These are phyloP conservation scores for Lordiphosa mommai DNA, from an alignment of 1,140 invertebrate species.

Conservation along the genomic window DNA sequence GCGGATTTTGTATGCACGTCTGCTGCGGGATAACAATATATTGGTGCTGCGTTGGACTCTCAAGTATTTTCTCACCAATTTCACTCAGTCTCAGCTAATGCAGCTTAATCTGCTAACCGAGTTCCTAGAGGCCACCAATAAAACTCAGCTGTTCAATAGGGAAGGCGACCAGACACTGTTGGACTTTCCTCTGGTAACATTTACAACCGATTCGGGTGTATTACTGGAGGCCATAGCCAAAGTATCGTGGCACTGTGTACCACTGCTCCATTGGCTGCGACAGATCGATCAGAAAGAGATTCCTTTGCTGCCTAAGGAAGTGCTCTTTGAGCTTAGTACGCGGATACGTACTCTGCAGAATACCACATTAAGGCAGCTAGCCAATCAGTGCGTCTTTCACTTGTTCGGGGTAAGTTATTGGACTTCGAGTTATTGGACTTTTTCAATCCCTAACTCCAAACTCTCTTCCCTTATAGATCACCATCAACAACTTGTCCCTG, in stretches of 20 bases:
- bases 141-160: conserved; percentile 55
- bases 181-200: background rate
- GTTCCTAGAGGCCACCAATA: conserved; percentile 54
- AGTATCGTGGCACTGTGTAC: conserved; percentile 58
- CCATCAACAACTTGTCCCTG: conserved; percentile 24
- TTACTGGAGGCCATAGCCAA: conserved; percentile 32
- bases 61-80: conserved; percentile 40
- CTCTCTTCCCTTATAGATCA: conserved; percentile 13
- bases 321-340: conserved; percentile 42
- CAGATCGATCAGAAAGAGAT: conserved; percentile 6
- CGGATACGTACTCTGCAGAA: conserved; percentile 52
- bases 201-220: background rate
- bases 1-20: conserved; percentile 75
- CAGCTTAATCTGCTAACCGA: conserved; percentile 28
- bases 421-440: too few relatives aligned
- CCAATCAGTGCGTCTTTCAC: conserved; percentile 8
- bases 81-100: conserved; percentile 18
- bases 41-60: conserved; percentile 80
- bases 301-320: conserved; percentile 4
- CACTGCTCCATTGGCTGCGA: conserved; percentile 48
- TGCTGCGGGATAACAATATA: conserved; percentile 80
- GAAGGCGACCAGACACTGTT: conserved; percentile 34
- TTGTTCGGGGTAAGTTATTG: conserved; percentile 37
- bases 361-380: conserved; percentile 16
- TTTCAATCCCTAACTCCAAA: background rate